These are phyloP conservation scores for Bolborhynchus lineola DNA, from an alignment of 2,113 vertebrate species.

Conservation along the genomic window DNA sequence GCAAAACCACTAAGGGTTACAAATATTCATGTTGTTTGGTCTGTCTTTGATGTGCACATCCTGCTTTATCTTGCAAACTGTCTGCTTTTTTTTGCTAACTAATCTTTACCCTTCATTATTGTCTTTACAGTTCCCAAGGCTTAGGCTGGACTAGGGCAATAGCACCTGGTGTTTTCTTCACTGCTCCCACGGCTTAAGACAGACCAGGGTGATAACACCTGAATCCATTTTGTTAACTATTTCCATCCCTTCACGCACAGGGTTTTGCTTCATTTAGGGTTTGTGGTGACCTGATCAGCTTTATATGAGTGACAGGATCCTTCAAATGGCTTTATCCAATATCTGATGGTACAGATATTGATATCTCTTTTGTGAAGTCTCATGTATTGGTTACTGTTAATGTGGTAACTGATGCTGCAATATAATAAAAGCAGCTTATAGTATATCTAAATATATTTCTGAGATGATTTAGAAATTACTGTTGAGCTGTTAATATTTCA, in stretches of 20 bases:
- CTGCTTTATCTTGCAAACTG: too few species aligned
- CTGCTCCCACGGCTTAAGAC: too few species aligned
- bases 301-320: rapidly evolving
- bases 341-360: not conserved
- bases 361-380: not conserved
- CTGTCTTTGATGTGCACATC: too few species aligned
- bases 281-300: not conserved
- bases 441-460: not conserved
- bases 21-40: too few species aligned
- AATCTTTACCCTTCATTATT: too few species aligned
- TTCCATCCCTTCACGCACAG: not conserved
- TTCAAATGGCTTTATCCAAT: not conserved
- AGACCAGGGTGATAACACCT: too few species aligned
- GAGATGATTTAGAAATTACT: not conserved
- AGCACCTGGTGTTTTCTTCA: too few species aligned
- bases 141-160: too few species aligned
- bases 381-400: not conserved
- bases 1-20: too few species aligned
- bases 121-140: too few species aligned
- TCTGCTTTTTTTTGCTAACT: too few species aligned
- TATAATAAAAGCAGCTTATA: not conserved
- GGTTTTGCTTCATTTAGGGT: not conserved
- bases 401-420: not conserved
- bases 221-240: too few species aligned
- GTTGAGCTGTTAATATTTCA: not conserved